Evolutionary conservation across 2,888 invertebrate genomes (phyloP), one percentile per base, ranked within the genome.

Genomic region (Apocheima hispidaria): DNA sequence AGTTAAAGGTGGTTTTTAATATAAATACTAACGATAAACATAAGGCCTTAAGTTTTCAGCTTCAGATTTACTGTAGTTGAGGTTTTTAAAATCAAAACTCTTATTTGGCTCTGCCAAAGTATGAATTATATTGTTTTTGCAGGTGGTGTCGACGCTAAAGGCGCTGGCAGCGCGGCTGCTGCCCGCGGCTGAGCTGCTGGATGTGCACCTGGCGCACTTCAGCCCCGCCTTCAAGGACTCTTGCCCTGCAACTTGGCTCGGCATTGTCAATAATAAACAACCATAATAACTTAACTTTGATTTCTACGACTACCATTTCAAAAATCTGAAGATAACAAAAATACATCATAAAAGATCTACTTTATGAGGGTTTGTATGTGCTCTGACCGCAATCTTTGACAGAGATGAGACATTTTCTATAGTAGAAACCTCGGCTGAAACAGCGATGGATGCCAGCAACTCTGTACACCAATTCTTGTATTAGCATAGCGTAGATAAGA

Each of bases 241-340:
- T 46, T 87, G 88, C 41, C 89, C 90, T 0, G 62, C 80, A 0
- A 87, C 87, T 0, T 90, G 91, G 91, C 76, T 90, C 0, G 88
- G 86, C 0, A 90, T 91, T 18, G 90, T 90, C 26, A 89, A 89
- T 73, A 88, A 86, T 83, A 90, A 89, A 83, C 74, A 79, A 59
- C 70, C 75, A 35, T 75, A 55, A 76, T 40, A 6, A 20, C 2
- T 26, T 26, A 5, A 26, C 26, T 26, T 26, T 26, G 9, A 5
- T 26, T 26, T 26, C 9, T 26, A 26, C 26, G 23, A 7, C 9
- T 26, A 26, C 5, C 26, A 26, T 7, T 26, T 26, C 2, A 2
- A 26, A 4, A n/a, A n/a, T n/a, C n/a, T n/a, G n/a, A n/a, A n/a
- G n/a, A n/a, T n/a, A n/a, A n/a, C n/a, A n/a, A 26, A 7, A 26